Evolutionary conservation across 2,888 invertebrate species (phyloP), one percentile per base, ranked within the genome.

Genomic region (Dromius quadrimaculatus): DNA sequence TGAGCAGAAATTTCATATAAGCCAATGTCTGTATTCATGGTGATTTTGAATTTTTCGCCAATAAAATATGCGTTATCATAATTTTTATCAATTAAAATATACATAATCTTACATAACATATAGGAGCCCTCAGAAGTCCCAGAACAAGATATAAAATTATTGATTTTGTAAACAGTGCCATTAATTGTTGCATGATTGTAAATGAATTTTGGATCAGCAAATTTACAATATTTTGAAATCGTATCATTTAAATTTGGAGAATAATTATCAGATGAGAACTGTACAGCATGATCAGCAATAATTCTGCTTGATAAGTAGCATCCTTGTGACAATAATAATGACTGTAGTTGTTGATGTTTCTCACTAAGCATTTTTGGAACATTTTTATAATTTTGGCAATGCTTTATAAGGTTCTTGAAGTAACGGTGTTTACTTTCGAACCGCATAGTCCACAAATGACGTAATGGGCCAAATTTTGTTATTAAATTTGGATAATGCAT

Each of bases 81-180:
- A 9, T 47, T 47, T 15, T 47, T 8, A 47, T 47, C 15, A 5
- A 47, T 47, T 47, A 47, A 13, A 13, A 47, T 47, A 47, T 47
- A 19, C 6, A 15, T 9, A 5, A 47, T 57, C 13, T 32, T 32
- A 9, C 50, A 50, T 11, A 57, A 13, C 6, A 57, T 17, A 9
- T 32, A 57, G 2, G 28, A 9, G 13, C 57, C 57, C 8, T 6
- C 8, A 32, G 28, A 28, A 32, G 28, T 57, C 32, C 32, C 15
- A n/a, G n/a, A 5, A 28, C 34, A 57, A 57, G 8, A 28, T 2
- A 57, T 19, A 28, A 32, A 57, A 20, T 23, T n/a, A 11, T 57
- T 57, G 9, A 23, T 57, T 57, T 34, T 32, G 13, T 57, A 57
- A 17, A 4, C 15, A 13, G 20, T 19, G 9, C 47, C 47, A 3